These are phyloP conservation scores for Sisyra nigra DNA, from an alignment of 2,888 invertebrate species.

Conservation along the genomic window DNA sequence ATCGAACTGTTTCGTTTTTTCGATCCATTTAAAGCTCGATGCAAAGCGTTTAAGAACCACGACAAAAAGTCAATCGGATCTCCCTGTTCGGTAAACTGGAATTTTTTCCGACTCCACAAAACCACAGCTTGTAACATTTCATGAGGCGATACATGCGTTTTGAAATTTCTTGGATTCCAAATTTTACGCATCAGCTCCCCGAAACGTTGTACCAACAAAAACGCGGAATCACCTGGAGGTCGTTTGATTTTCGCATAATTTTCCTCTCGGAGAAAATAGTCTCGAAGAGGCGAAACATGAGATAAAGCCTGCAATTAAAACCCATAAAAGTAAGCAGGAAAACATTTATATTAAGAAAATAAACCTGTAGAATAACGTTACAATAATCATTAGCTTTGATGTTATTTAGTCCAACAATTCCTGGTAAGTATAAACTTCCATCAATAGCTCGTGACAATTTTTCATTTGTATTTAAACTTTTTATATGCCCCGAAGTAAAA, in stretches of 20 bases:
- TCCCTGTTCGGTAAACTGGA: slow-evolving; percentile 97
- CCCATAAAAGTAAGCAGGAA: not conserved
- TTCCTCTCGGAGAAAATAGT: slow-evolving; percentile 88
- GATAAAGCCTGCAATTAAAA: slow-evolving; percentile 63
- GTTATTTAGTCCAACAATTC: slow-evolving; percentile 95
- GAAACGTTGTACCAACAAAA: slow-evolving; percentile 79
- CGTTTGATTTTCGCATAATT: slow-evolving; percentile 79
- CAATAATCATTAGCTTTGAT: slow-evolving; percentile 99
- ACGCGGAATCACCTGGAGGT: slow-evolving; percentile 90
- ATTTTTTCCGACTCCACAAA: slow-evolving; percentile 88
- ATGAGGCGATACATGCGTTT: slow-evolving; percentile 98
- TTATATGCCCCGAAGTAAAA: slow-evolving; percentile 70
- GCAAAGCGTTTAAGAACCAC: slow-evolving; percentile 95
- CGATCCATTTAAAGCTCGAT: slow-evolving; percentile 84
- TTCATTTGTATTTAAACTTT: slow-evolving; percentile 58
- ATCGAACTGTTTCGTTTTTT: slow-evolving; percentile 80
- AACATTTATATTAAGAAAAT: slow-evolving; percentile 14
- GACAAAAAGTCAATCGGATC: slow-evolving; percentile 96
- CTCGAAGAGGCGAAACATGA: slow-evolving; percentile 84
- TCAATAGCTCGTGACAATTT: slow-evolving; percentile 91
- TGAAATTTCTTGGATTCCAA: slow-evolving; percentile 98
- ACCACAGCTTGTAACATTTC: slow-evolving; percentile 99
- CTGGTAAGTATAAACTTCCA: slow-evolving; percentile 91
- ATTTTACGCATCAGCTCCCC: slow-evolving; percentile 93
- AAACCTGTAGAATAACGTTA: slow-evolving; percentile 93